These are phyloP conservation scores for Poliocrania exsul DNA, from an alignment of 2,797 vertebrate genomes.

Conservation along the genomic window DNA sequence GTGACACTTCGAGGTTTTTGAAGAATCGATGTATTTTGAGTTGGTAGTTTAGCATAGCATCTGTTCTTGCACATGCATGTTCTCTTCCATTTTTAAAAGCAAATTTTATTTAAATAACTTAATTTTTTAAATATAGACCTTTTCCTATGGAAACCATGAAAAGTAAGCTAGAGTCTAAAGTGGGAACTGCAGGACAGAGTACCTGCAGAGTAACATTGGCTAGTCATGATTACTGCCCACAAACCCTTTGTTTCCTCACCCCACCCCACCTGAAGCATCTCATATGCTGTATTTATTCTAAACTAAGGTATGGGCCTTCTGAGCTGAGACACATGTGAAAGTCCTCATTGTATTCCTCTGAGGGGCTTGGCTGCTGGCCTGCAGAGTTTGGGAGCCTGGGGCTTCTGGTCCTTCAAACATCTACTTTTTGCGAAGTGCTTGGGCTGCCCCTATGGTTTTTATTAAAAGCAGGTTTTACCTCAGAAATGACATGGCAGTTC, in stretches of 20 bases:
- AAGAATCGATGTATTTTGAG: conserved; percentile 30
- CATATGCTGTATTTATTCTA: not conserved
- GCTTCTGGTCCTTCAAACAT: not conserved
- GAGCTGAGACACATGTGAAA: not conserved
- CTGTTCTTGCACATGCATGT: conserved; percentile 43
- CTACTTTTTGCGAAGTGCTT: not conserved
- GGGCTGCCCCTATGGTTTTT: not conserved
- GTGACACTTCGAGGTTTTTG: conserved; percentile 38
- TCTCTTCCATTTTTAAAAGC: conserved; percentile 22
- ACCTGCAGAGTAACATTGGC: not conserved
- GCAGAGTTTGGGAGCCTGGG: not conserved
- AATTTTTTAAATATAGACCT: not conserved
- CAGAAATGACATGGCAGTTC: not conserved
- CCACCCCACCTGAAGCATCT: not conserved
- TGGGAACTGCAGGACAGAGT: not conserved
- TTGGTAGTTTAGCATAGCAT: conserved; percentile 45
- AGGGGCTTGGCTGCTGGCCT: not conserved
- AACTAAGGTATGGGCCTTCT: not conserved
- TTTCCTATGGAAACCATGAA: conserved; percentile 44
- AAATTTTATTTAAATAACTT: conserved; percentile 39
- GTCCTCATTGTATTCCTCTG: not conserved
- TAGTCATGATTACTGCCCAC: not conserved
- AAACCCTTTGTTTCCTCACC: not conserved
- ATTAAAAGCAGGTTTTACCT: conserved; percentile 11
- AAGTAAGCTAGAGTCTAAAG: not conserved